These are phyloP conservation scores for Melitaea athalia DNA, from an alignment of 2,888 invertebrate species.

Conservation along the genomic window DNA sequence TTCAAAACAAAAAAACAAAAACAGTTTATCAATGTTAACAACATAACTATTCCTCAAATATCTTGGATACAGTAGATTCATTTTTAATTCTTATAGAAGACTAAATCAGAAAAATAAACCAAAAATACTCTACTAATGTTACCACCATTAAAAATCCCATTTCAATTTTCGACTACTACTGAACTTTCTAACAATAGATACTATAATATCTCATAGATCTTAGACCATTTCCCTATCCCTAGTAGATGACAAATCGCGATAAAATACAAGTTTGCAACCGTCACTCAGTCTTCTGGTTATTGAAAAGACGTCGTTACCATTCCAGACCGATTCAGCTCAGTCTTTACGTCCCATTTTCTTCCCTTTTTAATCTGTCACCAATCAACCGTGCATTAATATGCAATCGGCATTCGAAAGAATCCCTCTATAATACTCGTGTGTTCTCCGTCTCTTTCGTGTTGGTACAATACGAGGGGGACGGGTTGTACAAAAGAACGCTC, in stretches of 20 bases:
- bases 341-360: constrained; percentile 27
- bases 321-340: constrained; percentile 32
- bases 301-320: constrained; percentile 24
- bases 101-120: background rate
- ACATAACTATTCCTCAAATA: too few relatives aligned
- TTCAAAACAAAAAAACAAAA: too few relatives aligned
- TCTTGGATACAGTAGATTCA: too few relatives aligned
- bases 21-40: too few relatives aligned
- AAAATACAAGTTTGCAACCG: constrained; percentile 6
- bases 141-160: background rate
- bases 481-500: constrained; percentile 66
- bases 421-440: constrained; percentile 39
- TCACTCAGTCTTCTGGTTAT: constrained; percentile 16
- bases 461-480: constrained; percentile 48
- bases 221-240: background rate
- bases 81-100: background rate
- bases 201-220: background rate
- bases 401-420: constrained; percentile 45
- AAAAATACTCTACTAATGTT: background rate
- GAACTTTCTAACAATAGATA: too few relatives aligned
- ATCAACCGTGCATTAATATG: constrained; percentile 45
- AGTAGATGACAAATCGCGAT: constrained; percentile 10
- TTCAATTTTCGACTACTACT: background rate
- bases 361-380: constrained; percentile 45
- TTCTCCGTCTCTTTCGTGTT: constrained; percentile 49